Conservation (phyloP, 2,113 vertebrate species). For the Calidris pygmaea region DNA sequence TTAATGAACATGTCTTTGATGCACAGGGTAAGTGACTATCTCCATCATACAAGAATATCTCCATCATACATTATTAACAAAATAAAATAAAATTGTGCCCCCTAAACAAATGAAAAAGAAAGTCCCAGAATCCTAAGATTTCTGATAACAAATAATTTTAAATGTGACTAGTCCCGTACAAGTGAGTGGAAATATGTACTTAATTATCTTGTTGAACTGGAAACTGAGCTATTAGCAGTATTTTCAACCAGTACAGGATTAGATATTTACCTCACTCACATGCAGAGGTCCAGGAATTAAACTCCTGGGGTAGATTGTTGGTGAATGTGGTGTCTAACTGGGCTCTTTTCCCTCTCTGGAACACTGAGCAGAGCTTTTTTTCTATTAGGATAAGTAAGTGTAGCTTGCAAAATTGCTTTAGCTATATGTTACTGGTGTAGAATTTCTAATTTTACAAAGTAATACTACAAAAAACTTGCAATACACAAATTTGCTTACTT, state of each 20-base stretch:
- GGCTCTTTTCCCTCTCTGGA: neutral
- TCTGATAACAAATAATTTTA: neutral
- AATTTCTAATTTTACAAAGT: neutral
- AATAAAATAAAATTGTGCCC: neutral
- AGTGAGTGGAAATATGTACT: neutral
- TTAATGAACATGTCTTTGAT: neutral
- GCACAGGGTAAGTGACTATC: neutral
- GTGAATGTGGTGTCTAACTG: neutral
- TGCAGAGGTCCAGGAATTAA: neutral
- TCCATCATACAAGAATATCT: neutral
- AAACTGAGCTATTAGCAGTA: neutral
- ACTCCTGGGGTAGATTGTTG: neutral
- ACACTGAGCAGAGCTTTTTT: neutral
- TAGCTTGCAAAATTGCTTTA: neutral
- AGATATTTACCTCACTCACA: neutral
- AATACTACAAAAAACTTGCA: neutral
- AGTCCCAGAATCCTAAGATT: neutral
- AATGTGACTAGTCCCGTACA: neutral
- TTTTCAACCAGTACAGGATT: neutral
- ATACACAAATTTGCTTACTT: neutral
- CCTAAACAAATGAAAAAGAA: neutral
- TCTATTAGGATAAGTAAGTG: neutral
- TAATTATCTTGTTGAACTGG: neutral
- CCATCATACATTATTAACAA: neutral
- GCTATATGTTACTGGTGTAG: neutral